Conservation (phyloP, 2,113 vertebrate species). For the Pimephales promelas region DNA sequence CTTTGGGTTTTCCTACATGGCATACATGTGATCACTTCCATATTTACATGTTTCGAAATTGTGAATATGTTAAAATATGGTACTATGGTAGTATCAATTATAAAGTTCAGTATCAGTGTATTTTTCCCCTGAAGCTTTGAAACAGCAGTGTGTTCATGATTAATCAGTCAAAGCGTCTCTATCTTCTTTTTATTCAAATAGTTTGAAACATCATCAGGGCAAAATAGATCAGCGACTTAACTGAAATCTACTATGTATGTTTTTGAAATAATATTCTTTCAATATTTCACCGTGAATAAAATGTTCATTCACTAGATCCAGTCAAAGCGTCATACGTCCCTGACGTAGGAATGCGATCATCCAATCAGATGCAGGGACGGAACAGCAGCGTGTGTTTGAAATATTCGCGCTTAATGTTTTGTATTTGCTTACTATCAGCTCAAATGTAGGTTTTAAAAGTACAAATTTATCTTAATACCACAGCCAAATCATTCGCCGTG, state of each 20-base stretch:
- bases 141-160: too few species aligned
- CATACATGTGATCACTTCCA: not conserved
- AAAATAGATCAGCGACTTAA: not conserved
- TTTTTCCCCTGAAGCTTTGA: not conserved
- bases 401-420: conserved; percentile 66
- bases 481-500: not conserved
- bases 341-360: not conserved
- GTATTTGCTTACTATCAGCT: not conserved
- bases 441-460: not conserved
- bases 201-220: not conserved
- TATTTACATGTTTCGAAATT: not conserved
- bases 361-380: conserved; percentile 65
- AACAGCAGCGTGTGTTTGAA: conserved; percentile 71
- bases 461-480: not conserved
- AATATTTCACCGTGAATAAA: not conserved
- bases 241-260: not conserved
- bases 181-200: too few species aligned
- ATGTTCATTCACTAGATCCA: not conserved
- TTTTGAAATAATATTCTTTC: not conserved
- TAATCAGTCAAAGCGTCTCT: too few species aligned
- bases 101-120: too few species aligned
- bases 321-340: conserved; percentile 52
- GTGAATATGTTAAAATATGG: not conserved
- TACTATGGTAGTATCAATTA: too few species aligned
- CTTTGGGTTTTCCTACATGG: not conserved